phyloP scores from a whole-genome alignment of 2,113 vertebrate species.

The Chelonoidis abingdonii region DNA sequence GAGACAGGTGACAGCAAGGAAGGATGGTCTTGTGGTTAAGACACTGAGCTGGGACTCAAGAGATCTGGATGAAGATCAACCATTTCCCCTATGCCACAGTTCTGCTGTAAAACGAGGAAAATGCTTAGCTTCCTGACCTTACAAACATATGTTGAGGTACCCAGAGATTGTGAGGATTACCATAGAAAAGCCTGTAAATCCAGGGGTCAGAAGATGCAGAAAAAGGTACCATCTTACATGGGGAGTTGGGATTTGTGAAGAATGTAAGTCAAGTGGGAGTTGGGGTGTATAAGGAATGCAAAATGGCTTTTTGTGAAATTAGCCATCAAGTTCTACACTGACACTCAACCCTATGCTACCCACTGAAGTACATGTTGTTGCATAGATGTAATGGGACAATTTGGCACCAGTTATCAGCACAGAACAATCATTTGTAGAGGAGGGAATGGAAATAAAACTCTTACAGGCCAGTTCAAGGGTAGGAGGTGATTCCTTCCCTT shows the following conservation, averaged over 20 bases:
- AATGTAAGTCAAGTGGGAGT: background rate
- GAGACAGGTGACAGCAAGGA: background rate
- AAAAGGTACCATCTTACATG: background rate
- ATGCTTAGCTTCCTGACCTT: background rate
- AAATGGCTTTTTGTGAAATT: background rate
- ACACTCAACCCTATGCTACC: background rate
- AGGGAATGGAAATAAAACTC: accelerated
- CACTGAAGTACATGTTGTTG: background rate
- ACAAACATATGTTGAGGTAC: background rate
- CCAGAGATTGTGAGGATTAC: conserved; percentile 7
- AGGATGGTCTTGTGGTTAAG: background rate
- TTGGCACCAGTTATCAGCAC: background rate
- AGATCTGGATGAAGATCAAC: background rate
- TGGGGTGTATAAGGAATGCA: background rate
- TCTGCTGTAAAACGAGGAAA: background rate
- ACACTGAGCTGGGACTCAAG: background rate
- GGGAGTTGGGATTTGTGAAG: background rate
- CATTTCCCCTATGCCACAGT: background rate
- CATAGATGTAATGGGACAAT: background rate
- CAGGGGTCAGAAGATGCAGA: background rate
- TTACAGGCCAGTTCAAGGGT: background rate
- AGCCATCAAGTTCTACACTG: background rate
- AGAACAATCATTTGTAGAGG: background rate
- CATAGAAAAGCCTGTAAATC: background rate
- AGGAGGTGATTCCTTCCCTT: background rate